These are phyloP conservation scores for Dryobates pubescens DNA, from an alignment of 2,797 vertebrate genomes.

Conservation along the genomic window DNA sequence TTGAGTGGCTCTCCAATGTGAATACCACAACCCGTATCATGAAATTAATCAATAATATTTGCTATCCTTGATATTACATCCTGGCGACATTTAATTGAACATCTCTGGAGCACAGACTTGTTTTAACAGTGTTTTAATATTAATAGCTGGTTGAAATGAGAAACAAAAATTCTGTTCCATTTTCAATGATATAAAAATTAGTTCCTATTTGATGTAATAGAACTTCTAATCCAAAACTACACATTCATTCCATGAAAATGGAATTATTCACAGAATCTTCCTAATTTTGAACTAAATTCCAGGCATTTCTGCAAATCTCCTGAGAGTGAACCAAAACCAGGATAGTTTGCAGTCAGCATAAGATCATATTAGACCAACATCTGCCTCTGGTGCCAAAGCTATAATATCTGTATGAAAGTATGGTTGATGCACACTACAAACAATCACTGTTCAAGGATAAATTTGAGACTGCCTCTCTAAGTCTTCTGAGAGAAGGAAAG, in stretches of 20 bases:
- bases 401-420: background rate
- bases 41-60: constrained; percentile 53
- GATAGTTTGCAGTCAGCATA: background rate
- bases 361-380: background rate
- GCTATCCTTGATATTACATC: constrained; percentile 27
- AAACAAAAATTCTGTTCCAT: background rate
- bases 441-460: background rate
- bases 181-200: background rate
- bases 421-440: background rate
- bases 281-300: background rate
- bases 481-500: background rate
- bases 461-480: background rate
- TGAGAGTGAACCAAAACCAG: background rate
- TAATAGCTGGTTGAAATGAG: background rate
- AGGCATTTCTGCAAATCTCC: background rate
- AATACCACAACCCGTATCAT: constrained; percentile 4
- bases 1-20: constrained; percentile 50
- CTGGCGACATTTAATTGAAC: background rate
- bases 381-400: background rate
- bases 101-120: background rate
- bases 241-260: background rate
- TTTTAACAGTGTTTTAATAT: background rate
- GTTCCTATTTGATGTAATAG: background rate
- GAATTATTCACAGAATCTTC: background rate
- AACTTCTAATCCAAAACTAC: background rate